Percentiles rank a stretch among this genome's conserved stretches.
Conservation (phyloP, 37 sponge, comb jelly and placozoan species). For the Bolinopsis microptera region DNA sequence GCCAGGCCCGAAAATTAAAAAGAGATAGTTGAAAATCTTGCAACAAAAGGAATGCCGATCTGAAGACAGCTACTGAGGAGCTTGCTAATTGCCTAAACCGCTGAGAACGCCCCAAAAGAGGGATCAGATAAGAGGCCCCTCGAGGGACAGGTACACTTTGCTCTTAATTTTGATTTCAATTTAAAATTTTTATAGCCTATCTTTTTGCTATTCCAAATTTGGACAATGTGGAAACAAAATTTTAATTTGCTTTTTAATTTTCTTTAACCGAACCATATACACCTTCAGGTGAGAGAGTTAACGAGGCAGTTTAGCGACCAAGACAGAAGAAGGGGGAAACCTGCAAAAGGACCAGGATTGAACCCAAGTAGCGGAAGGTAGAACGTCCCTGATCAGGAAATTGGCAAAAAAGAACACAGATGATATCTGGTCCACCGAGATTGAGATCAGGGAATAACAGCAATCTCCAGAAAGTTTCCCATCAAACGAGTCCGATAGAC, state of each 20-base stretch:
- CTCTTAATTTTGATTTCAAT: too few species aligned
- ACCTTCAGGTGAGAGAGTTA: conserved; percentile 28
- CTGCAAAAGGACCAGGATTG: conserved; percentile 54
- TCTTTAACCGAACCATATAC: too few species aligned
- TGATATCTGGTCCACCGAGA: neutral
- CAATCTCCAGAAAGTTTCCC: conserved; percentile 4
- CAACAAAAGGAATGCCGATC: conserved; percentile 63
- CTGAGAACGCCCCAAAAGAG: conserved; percentile 41
- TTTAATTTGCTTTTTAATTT: too few species aligned
- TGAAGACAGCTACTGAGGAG: conserved; percentile 51
- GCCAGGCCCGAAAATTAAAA: conserved; percentile 25
- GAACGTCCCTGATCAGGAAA: neutral
- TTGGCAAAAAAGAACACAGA: conserved; percentile 12
- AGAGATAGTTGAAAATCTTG: conserved; percentile 15
- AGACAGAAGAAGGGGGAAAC: conserved; percentile 59
- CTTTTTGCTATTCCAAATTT: too few species aligned
- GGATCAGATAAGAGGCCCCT: conserved; percentile 41
- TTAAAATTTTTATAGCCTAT: too few species aligned
- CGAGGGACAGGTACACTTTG: neutral
- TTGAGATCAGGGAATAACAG: conserved; percentile 13
- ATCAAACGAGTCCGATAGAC: neutral
- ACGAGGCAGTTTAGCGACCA: conserved; percentile 37
- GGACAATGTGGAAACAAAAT: too few species aligned
- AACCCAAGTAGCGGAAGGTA: conserved; percentile 1
- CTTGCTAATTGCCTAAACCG: conserved; percentile 38